Base-by-base conservation (phyloP, 2,797 vertebrate species). In the Bucorvus abyssinicus region DNA sequence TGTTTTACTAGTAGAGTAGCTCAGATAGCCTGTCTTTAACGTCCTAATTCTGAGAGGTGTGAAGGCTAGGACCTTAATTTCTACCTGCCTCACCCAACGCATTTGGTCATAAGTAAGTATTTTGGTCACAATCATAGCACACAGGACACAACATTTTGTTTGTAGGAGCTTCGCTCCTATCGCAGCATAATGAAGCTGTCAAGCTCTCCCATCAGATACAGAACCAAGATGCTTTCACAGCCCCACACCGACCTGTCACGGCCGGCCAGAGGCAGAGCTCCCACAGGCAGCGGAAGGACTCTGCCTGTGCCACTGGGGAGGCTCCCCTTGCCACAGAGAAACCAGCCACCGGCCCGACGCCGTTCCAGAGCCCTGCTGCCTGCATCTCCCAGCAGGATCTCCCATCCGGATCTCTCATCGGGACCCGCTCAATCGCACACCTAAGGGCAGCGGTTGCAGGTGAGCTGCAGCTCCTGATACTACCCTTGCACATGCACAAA, bases 11-110 rank as follows among this genome's bases (percentile, higher is more conserved):
- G 13, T 56, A 45, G 7, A 57, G 79, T 29, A 78, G 32, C 57
- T 94, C 53, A 49, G 50, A 87, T 34, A 80, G 63, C 27, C 65
- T 68, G 49, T 70, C 60, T 92, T 91, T 77, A 81, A 49, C 55
- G 70, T 89, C 68, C 17, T 49, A 32, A 55, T 89, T 93, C 59
- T 73, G 81, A n/a, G 40, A 84, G 3, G 34, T 86, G 76, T 30
- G 61, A 96, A 84, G 38, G 69, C 32, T 36, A 68, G 56, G 3
- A 87, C 19, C 38, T 87, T 56, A 44, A 85, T 90, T 85, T 93
- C 8, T 60, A 61, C 71, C 68, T 90, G 57, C 76, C 61, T 91
- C 27, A 24, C 29, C 38, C 47, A 79, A 76, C 44, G 74, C 74
- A 73, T 91, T 70, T 63, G 71, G 44, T 77, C 44, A 21, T 65